Evolutionary conservation across 2,797 vertebrate genomes (phyloP).

Genomic region (Malurus leucopterus): DNA sequence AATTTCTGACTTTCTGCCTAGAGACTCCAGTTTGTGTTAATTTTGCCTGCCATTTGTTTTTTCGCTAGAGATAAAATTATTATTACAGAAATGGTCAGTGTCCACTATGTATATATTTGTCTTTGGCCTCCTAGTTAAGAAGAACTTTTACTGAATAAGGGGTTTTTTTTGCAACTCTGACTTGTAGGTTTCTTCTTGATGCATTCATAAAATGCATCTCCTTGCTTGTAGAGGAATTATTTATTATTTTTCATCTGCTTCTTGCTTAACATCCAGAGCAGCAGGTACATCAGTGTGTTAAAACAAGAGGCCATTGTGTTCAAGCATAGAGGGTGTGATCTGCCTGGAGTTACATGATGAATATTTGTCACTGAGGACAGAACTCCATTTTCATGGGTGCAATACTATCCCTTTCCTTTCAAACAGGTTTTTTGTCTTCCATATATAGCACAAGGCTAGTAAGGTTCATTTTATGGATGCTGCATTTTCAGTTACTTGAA

Average conservation of each 20-base stretch:
- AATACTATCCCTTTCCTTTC: background rate
- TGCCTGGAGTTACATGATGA: background rate
- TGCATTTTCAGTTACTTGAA: background rate
- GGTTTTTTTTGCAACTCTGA: accelerated
- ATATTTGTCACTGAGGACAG: background rate
- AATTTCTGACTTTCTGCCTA: background rate
- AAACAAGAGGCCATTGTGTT: background rate
- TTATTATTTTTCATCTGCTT: background rate
- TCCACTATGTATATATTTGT: background rate
- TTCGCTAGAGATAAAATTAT: background rate
- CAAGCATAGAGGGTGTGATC: background rate
- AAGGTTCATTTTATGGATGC: background rate
- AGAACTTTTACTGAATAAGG: background rate
- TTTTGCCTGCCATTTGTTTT: background rate
- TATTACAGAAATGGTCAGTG: background rate
- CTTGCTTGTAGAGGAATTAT: background rate
- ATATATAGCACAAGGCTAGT: background rate
- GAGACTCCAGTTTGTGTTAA: background rate
- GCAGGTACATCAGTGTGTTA: background rate
- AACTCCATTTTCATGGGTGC: background rate
- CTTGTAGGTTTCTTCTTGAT: background rate
- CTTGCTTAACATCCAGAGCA: background rate
- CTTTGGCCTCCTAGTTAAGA: background rate
- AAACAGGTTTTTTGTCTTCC: background rate
- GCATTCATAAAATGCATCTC: background rate